Base-by-base conservation (phyloP, 2,113 vertebrate genomes). In the Onychorhynchus coronatus region DNA sequence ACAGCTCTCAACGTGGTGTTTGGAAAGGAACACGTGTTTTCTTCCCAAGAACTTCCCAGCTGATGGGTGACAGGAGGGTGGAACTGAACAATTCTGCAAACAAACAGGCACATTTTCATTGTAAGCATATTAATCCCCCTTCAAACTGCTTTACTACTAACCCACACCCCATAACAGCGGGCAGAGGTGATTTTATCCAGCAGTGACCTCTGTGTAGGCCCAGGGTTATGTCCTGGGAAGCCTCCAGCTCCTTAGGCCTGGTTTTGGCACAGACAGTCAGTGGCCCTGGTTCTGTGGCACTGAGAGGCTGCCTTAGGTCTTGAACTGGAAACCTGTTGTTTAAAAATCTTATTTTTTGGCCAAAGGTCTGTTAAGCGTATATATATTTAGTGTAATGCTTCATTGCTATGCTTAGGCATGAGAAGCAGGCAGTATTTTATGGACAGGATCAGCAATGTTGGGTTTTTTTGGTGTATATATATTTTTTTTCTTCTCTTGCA, bases 381-480 rank as follows among this genome's bases (percentile, higher is more conserved):
- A 2, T 42, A 8, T 42, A 5, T 85, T 58, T 42, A 58, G 37
- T 5, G 11, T 7, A 11, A 42, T 68, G 17, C 49, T 84, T 76
- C 3, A 3, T 56, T 70, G 25, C 41, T 67, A 0, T 49, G 25
- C 27, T 39, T 21, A 47, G 37, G 21, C 4, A 3, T 31, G 52
- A 70, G 59, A 59, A 91, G 14, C n/a, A 37, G 65, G 19, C 31
- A 22, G 0, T 50, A 25, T 63, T 87, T 75, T 72, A 18, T 50
- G 75, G 50, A 59, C 4, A 55, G 47, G 86, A 81, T 33, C 28
- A 76, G 23, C 20, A 42, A 4, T 35, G 23, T 53, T 85, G 16
- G 17, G 11, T 0, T 3, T 25, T 61, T n/a, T 28, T 17, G 11
- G 35, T 35, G 5, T 41, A 3, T 49, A 7, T 8, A 6, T 59